Evolutionary conservation across 1,140 invertebrate species (phyloP).

Genomic region (Polypedilum vanderplanki): DNA sequence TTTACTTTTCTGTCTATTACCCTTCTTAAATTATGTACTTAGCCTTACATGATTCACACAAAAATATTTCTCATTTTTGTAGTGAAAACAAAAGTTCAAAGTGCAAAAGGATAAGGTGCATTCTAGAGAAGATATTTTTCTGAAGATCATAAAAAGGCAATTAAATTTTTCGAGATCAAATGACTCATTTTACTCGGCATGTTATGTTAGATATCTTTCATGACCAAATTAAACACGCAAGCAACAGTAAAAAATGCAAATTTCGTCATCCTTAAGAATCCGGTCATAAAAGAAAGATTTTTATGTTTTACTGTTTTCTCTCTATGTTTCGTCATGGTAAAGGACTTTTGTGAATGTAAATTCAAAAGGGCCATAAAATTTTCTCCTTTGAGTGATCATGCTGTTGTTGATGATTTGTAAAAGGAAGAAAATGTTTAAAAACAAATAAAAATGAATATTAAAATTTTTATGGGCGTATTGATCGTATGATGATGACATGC

Average conservation of each 20-base stretch:
- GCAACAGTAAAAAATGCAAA: slow-evolving; percentile 2
- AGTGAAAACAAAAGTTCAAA: no score
- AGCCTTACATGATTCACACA: no score
- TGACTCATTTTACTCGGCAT: not conserved
- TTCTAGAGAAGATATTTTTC: not conserved
- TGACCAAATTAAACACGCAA: not conserved
- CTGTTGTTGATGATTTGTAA: slow-evolving; percentile 17
- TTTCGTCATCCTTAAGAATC: not conserved
- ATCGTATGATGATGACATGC: not conserved
- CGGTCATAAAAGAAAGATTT: not conserved
- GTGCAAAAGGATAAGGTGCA: not conserved
- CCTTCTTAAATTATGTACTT: no score
- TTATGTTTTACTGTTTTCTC: not conserved
- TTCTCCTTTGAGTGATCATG: not conserved
- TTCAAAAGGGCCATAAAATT: not conserved
- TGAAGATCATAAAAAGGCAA: not conserved
- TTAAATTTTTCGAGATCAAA: not conserved
- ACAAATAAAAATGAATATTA: not conserved
- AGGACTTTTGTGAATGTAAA: not conserved
- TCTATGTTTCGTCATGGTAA: not conserved
- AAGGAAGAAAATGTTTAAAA: not conserved
- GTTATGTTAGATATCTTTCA: not conserved
- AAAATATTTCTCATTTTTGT: no score
- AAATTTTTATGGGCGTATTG: slow-evolving; percentile 12
- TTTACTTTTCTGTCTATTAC: no score